Conservation (phyloP, 2,888 invertebrate species). For the Drosophila mayaguana region DNA sequence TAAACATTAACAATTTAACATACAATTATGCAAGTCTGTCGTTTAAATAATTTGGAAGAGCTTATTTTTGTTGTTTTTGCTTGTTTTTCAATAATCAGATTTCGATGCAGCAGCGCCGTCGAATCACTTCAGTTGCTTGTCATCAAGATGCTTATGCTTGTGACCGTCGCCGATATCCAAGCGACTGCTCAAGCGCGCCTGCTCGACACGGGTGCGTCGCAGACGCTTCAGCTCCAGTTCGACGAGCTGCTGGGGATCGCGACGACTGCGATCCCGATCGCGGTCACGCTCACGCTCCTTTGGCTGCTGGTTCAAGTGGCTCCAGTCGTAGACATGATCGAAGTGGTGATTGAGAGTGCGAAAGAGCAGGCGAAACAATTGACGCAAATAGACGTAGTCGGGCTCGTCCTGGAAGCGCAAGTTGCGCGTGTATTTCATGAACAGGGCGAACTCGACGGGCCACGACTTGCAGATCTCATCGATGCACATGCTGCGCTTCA, state of each 20-base stretch:
- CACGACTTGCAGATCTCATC: conserved; percentile 98
- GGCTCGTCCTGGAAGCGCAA: conserved; percentile 98
- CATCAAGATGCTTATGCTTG: conserved; percentile 15
- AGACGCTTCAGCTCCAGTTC: conserved; percentile 21
- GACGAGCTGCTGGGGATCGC: conserved; percentile 13
- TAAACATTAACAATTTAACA: conserved; percentile 42
- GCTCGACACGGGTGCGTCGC: conserved; percentile 8
- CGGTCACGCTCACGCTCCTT: conserved; percentile 31
- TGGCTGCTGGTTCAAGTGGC: conserved; percentile 95
- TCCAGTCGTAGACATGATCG: conserved; percentile 99
- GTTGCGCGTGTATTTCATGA: conserved; percentile 98
- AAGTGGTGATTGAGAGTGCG: conserved; percentile 98
- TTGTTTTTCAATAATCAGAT: background rate
- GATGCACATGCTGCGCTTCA: conserved; percentile 99
- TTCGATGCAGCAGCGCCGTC: background rate
- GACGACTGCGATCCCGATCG: conserved; percentile 21
- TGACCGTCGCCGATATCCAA: conserved; percentile 19
- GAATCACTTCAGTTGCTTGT: conserved; percentile 30
- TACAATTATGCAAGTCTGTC: background rate
- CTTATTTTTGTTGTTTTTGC: background rate
- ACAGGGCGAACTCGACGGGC: conserved; percentile 99
- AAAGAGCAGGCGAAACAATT: conserved; percentile 93
- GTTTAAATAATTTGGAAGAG: conserved; percentile 43
- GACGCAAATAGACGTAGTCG: conserved; percentile 99
- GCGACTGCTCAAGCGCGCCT: background rate